Conservation (phyloP, 2,888 invertebrate genomes). For the Heteromurus nitidus region DNA sequence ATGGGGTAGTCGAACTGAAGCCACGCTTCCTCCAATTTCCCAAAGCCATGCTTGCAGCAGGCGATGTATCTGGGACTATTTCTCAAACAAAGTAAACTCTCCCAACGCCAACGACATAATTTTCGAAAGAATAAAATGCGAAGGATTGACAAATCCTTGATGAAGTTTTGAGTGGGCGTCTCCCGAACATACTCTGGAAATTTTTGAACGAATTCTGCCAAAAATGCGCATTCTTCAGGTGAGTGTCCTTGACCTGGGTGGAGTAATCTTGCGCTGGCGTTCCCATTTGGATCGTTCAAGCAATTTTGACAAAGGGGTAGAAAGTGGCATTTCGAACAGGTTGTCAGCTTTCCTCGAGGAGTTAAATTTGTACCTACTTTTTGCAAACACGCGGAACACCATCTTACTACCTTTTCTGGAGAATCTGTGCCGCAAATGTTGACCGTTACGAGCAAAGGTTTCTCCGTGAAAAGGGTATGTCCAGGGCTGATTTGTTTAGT, state of each 20-base stretch:
- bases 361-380: no score
- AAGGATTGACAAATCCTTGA: constrained; percentile 54
- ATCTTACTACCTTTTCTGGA: background rate
- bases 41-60: constrained; percentile 34
- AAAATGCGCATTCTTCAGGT: constrained; percentile 31
- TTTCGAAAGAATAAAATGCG: constrained; percentile 44
- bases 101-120: constrained; percentile 20
- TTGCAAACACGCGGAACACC: no score
- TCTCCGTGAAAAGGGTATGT: constrained; percentile 30
- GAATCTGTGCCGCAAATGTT: background rate
- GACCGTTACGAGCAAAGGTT: constrained; percentile 31
- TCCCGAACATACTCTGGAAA: no score
- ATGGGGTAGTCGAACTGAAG: constrained; percentile 3
- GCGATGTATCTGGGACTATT: constrained; percentile 27
- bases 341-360: background rate
- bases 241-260: constrained; percentile 35
- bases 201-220: constrained; percentile 24
- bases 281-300: background rate
- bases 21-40: constrained; percentile 27
- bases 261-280: background rate
- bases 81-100: constrained; percentile 36
- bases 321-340: constrained; percentile 5
- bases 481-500: constrained; percentile 34
- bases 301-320: constrained; percentile 37
- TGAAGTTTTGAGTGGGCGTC: constrained; percentile 9